Base-by-base conservation (phyloP, 2,888 invertebrate species). In the Thyatira batis region DNA sequence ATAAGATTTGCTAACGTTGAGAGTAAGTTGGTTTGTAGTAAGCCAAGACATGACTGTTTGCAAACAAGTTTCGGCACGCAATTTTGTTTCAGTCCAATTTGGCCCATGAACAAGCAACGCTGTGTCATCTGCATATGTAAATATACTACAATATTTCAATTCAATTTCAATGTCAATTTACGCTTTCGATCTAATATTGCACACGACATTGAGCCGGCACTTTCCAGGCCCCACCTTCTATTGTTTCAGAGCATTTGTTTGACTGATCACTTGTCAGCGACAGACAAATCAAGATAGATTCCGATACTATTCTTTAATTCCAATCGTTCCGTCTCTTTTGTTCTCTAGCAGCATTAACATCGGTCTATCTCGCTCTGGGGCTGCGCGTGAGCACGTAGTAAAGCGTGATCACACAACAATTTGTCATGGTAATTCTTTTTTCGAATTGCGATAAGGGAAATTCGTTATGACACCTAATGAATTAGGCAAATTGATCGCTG, bases 211-310 rank as follows among this genome's bases (percentile, higher is more conserved):
- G 77, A 76, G 69, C 72, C 65, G 63, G 73, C 70, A 75, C 80
- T 80, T 71, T 81, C 79, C 57, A 71, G 55, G 64, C 80, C 82
- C 79, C 82, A 74, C 85, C 85, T 76, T 71, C 83, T 76, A 87
- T 88, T 89, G 86, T 87, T 63, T 73, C 57, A 57, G 57, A 57
- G 59, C 61, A 69, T 70, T 65, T 74, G 69, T 75, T 76, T 79
- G 83, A 84, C 79, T 83, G 89, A 89, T 89, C 84, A 82, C 83
- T 81, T 87, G 89, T 89, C 89, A 84, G 84, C 88, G 74, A 67
- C 73, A 75, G 82, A 84, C 88, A 83, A 88, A 89, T 89, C 88
- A 86, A 88, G 89, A 89, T 88, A 83, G 78, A 86, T 88, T 80
- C 80, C 67, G 85, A 87, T 87, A 82, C 78, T 71, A 85, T 82